phyloP scores from a whole-genome alignment of 2,888 invertebrate genomes.

The Cryptocephalus moraei region DNA sequence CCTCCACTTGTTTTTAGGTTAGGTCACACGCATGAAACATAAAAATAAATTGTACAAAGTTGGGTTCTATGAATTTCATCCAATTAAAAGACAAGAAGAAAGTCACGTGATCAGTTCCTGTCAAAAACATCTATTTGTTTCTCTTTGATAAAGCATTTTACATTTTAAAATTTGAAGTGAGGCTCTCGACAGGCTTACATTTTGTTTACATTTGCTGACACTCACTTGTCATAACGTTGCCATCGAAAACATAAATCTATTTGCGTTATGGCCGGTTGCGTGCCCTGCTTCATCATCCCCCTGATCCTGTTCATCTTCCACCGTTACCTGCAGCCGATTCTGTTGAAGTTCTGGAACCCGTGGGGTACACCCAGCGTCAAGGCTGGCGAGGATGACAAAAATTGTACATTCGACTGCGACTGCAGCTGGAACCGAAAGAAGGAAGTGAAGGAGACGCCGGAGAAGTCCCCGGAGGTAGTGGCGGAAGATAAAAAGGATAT shows the following conservation, averaged over 20 bases:
- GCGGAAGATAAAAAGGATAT: slow-evolving; percentile 5
- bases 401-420: slow-evolving; percentile 21
- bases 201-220: no score
- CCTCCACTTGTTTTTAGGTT: no score
- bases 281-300: slow-evolving; percentile 80
- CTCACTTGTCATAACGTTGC: no score
- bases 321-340: slow-evolving; percentile 70
- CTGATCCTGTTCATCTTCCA: slow-evolving; percentile 75
- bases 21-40: no score
- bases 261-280: slow-evolving; percentile 44
- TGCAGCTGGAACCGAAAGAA: slow-evolving; percentile 22
- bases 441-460: slow-evolving; percentile 3
- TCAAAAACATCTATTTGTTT: no score
- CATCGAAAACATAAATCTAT: background rate
- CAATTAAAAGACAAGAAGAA: no score
- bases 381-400: slow-evolving; percentile 13
- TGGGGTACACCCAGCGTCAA: slow-evolving; percentile 45
- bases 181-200: no score
- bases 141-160: no score
- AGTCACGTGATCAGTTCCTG: no score
- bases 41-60: no score
- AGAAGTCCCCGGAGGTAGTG: background rate
- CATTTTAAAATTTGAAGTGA: no score
- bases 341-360: slow-evolving; percentile 74
- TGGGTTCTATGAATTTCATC: no score